These are phyloP conservation scores for Laothoe populi DNA, from an alignment of 2,888 invertebrate genomes.

Conservation along the genomic window DNA sequence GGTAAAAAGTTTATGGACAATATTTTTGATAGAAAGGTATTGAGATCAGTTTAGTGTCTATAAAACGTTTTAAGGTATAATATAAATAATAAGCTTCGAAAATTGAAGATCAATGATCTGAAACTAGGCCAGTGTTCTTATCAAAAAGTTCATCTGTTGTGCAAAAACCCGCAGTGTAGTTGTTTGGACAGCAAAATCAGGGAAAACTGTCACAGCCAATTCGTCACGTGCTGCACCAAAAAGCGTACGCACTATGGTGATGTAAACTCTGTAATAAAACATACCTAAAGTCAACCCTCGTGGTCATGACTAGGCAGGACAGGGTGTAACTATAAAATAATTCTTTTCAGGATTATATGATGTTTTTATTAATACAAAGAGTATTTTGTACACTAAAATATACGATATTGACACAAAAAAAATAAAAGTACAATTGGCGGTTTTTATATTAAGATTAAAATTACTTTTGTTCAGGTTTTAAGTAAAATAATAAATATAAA, in stretches of 20 bases:
- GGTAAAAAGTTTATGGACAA: constrained; percentile 29
- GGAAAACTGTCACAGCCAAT: not conserved
- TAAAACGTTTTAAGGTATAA: constrained; percentile 23
- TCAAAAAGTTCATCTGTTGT: not conserved
- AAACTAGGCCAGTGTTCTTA: not conserved
- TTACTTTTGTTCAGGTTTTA: not conserved
- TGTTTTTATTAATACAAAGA: not conserved
- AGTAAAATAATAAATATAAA: too few relatives aligned
- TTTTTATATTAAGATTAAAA: not conserved
- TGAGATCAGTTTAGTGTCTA: constrained; percentile 12
- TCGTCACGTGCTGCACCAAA: constrained; percentile 4
- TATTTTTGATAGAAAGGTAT: constrained; percentile 28
- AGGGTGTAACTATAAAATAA: not conserved
- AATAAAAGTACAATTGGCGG: too few relatives aligned
- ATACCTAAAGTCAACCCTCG: not conserved
- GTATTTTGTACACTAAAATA: too few relatives aligned
- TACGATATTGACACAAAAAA: too few relatives aligned
- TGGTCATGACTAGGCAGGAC: not conserved
- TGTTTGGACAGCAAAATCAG: not conserved
- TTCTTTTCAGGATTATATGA: not conserved
- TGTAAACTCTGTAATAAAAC: constrained; percentile 1
- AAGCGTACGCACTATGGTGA: not conserved
- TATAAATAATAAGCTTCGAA: not conserved
- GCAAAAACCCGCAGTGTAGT: not conserved
- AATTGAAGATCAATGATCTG: not conserved